A percentile compares a stretch with the other conserved stretches of the same genome.
phyloP scores from a whole-genome alignment of 1,140 invertebrate genomes.

The Theocolax elegans region DNA sequence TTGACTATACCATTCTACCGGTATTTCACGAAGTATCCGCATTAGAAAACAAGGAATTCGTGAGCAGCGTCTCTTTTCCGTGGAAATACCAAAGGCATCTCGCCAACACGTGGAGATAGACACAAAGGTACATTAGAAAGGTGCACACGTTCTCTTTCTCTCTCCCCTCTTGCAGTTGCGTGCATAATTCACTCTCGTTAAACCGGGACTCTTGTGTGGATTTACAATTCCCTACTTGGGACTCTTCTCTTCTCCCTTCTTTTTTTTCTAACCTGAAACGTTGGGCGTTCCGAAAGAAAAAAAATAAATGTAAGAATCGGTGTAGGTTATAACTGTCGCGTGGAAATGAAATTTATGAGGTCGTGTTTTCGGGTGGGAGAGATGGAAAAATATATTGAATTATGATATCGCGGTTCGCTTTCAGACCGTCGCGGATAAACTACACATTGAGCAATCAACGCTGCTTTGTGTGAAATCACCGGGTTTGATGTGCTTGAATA shows the following conservation, averaged over 20 bases:
- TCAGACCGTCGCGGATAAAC: too few species aligned
- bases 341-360: too few species aligned
- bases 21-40: too few species aligned
- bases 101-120: too few species aligned
- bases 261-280: too few species aligned
- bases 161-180: background rate
- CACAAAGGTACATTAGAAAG: too few species aligned
- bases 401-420: background rate
- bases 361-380: background rate
- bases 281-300: too few species aligned
- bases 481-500: background rate
- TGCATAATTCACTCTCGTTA: constrained; percentile 36
- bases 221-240: constrained; percentile 3
- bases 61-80: too few species aligned
- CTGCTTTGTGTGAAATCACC: constrained; percentile 8
- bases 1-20: too few species aligned
- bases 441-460: constrained; percentile 15
- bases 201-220: constrained; percentile 18
- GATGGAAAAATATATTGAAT: background rate
- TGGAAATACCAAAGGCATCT: too few species aligned
- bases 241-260: background rate
- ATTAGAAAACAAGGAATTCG: too few species aligned
- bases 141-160: background rate
- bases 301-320: background rate
- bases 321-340: constrained; percentile 2